Conservation (phyloP, 1,140 invertebrate species). For the Caenorhabditis inopinata region DNA sequence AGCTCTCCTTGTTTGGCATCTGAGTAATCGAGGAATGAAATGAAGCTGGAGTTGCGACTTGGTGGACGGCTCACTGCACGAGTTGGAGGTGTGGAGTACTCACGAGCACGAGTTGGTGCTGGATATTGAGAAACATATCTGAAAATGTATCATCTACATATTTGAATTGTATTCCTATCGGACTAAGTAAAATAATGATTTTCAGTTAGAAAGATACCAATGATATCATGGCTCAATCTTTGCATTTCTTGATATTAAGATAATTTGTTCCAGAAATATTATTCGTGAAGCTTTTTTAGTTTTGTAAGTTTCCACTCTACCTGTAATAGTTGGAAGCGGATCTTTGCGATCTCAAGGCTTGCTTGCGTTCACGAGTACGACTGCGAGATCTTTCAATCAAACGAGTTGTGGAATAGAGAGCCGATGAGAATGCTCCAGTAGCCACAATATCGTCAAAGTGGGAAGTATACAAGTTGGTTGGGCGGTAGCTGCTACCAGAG, state of each 20-base stretch:
- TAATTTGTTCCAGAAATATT: too few species aligned
- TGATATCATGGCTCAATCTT: too few species aligned
- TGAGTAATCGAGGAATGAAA: slow-evolving; percentile 64
- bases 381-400: slow-evolving; percentile 63
- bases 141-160: too few species aligned
- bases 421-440: slow-evolving; percentile 59
- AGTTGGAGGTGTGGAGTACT: slow-evolving; percentile 63
- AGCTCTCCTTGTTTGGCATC: slow-evolving; percentile 63
- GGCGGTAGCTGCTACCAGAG: slow-evolving; percentile 41
- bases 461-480: slow-evolving; percentile 58
- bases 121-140: slow-evolving; percentile 60
- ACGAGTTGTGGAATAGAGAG: slow-evolving; percentile 60
- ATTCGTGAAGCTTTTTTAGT: too few species aligned
- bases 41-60: slow-evolving; percentile 57
- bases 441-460: slow-evolving; percentile 63
- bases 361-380: slow-evolving; percentile 64
- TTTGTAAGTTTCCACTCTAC: slow-evolving; percentile 34
- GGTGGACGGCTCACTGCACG: slow-evolving; percentile 58
- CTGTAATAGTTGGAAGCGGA: slow-evolving; percentile 61
- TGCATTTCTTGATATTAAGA: too few species aligned
- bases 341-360: slow-evolving; percentile 60
- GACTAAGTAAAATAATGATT: too few species aligned
- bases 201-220: too few species aligned
- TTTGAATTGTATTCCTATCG: too few species aligned
- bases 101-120: slow-evolving; percentile 60